Percentiles rank a stretch among this genome's conserved stretches.
Conservation (phyloP, 2,113 vertebrate species). For the Hystrix cristata region DNA sequence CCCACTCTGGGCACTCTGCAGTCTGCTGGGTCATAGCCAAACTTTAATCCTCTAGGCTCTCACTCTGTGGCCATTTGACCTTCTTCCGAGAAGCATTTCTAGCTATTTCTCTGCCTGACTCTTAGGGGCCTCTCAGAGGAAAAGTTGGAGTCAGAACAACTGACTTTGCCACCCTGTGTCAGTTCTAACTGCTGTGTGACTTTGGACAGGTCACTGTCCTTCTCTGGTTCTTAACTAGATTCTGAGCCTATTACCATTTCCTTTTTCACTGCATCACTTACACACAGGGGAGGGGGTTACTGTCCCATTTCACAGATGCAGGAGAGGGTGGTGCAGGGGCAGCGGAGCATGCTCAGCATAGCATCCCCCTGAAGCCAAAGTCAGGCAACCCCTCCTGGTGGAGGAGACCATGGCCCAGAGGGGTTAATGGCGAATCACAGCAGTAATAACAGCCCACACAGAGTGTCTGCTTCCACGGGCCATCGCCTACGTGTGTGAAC, state of each 20-base stretch:
- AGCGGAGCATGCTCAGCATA: background rate
- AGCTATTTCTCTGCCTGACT: background rate
- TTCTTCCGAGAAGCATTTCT: background rate
- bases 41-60: background rate
- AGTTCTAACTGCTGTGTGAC: background rate
- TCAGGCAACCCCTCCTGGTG: background rate
- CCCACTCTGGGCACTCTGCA: no score
- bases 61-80: background rate
- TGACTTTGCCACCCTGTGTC: background rate
- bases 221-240: background rate
- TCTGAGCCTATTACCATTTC: no score
- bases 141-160: no score
- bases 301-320: background rate
- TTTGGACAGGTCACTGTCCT: no score
- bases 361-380: background rate
- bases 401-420: background rate
- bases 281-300: background rate
- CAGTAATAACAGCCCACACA: background rate
- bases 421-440: background rate
- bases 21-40: background rate
- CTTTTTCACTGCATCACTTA: background rate
- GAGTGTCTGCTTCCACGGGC: rapidly evolving
- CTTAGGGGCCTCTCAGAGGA: background rate
- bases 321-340: background rate
- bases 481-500: background rate